Base-by-base conservation (phyloP, 2,797 vertebrate species). In the Champsocephalus gunnari region DNA sequence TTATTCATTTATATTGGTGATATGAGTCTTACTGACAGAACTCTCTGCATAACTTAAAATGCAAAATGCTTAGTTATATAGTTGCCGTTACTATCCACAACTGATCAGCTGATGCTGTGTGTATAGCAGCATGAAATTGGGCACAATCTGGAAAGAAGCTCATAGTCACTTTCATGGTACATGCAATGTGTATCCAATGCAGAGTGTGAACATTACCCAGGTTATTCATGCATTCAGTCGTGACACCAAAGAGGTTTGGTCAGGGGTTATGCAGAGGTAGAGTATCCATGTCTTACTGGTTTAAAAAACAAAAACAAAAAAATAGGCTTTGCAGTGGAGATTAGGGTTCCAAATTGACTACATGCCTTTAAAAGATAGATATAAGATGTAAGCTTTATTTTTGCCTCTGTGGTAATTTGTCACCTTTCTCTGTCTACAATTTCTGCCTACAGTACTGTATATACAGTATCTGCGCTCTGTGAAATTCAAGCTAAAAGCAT, bases 41-140 rank as follows among this genome's bases (percentile, higher is more conserved):
- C n/a, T 80, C 45, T 3, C 3, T 60, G 50, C 68, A 24, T 55
- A 44, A 53, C 45, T 66, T 51, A 19, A 73, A 63, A 66, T 44
- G 12, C 68, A 71, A 53, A 79, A 71, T 66, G 19, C 51, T 54
- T 14, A 2, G 1, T 54, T 62, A 32, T 68, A 58, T 64, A 66
- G 41, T 76, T 63, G 53, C 32, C 28, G 50, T 66, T 69, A 17
- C 54, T 56, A 38, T 76, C 54, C 43, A 51, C n/a, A 68, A 48
- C 66, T 91, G 91, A 93, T 92, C 87, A 87, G 82, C 84, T 88
- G 87, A 88, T 82, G 84, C 85, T 78, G 34, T 85, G 89, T 90
- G 87, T 89, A 87, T 53, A 83, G 87, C 77, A 83, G 77, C 93
- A 90, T 94, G 93, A 94, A 93, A 94, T 94, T 93, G 89, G 90